Conservation (phyloP, 2,888 invertebrate species). For the Meganola albula region DNA sequence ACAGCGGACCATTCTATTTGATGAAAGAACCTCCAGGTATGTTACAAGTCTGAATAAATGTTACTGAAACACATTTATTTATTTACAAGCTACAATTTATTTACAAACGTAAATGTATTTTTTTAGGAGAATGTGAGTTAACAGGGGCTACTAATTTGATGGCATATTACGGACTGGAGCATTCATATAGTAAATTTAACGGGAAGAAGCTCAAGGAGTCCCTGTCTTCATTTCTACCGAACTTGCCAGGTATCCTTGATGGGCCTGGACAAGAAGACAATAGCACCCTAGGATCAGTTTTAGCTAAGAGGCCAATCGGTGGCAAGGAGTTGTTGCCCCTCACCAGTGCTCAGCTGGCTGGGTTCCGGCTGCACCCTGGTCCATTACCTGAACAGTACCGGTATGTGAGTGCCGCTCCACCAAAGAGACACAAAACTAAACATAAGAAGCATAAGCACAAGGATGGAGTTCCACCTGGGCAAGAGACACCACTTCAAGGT, state of each 20-base stretch:
- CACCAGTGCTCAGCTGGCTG: slow-evolving; percentile 91
- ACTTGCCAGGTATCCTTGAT: slow-evolving; percentile 96
- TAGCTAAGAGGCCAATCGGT: slow-evolving; percentile 96
- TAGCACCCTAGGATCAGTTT: slow-evolving; percentile 94
- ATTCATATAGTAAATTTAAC: slow-evolving; percentile 98
- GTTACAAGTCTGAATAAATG: no score
- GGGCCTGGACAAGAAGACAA: slow-evolving; percentile 90
- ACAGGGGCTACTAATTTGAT: slow-evolving; percentile 98
- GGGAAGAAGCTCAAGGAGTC: slow-evolving; percentile 97
- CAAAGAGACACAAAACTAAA: slow-evolving; percentile 96
- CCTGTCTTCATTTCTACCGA: slow-evolving; percentile 95
- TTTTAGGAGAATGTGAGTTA: slow-evolving; percentile 90
- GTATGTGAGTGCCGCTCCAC: slow-evolving; percentile 93
- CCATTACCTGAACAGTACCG: slow-evolving; percentile 97
- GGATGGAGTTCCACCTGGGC: slow-evolving; percentile 87
- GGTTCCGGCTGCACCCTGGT: slow-evolving; percentile 96
- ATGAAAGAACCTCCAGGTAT: slow-evolving; percentile 98
- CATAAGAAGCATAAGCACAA: slow-evolving; percentile 97
- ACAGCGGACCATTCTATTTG: slow-evolving; percentile 98
- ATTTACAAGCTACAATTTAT: slow-evolving; percentile 16
- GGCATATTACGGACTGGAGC: slow-evolving; percentile 96
- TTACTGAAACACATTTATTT: no score
- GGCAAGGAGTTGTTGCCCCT: slow-evolving; percentile 91
- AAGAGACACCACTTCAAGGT: slow-evolving; percentile 86
- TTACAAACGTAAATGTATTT: slow-evolving; percentile 3